phyloP scores from a whole-genome alignment of 2,113 vertebrate genomes.

The Gobio gobio region DNA sequence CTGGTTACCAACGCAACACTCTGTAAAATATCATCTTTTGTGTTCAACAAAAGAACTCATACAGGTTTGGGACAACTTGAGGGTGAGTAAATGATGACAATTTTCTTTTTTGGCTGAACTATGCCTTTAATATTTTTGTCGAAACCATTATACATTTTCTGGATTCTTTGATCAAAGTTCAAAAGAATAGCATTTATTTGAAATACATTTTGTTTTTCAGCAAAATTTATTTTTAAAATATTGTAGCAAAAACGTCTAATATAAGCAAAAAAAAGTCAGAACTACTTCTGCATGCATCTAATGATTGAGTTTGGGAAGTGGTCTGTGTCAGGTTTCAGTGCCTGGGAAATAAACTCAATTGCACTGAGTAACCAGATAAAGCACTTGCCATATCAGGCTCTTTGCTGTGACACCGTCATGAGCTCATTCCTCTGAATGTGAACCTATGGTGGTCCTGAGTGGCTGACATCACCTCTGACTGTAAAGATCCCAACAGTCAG shows the following conservation, averaged over 20 bases:
- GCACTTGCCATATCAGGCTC: conserved; percentile 6
- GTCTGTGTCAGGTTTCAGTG: neutral
- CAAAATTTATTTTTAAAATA: too few relatives aligned
- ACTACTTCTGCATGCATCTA: neutral
- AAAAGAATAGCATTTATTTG: neutral
- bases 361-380: conserved; percentile 20
- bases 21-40: too few relatives aligned
- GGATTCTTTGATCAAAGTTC: neutral
- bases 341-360: conserved; percentile 24
- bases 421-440: conserved; percentile 31
- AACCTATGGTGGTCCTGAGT: conserved; percentile 24
- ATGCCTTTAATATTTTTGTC: neutral
- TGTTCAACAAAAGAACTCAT: too few relatives aligned
- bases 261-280: neutral
- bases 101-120: too few relatives aligned
- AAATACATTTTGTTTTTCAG: neutral
- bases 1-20: too few relatives aligned
- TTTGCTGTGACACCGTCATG: conserved; percentile 37
- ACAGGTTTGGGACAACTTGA: too few relatives aligned
- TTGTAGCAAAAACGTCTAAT: too few relatives aligned
- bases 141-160: neutral
- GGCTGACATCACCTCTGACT: conserved; percentile 21
- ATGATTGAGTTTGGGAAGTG: conserved; percentile 4
- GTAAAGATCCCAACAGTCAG: conserved; percentile 9
- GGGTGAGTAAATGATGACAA: too few relatives aligned